Conservation (phyloP, 1,140 invertebrate species). For the Alviniconcha marisindica region DNA sequence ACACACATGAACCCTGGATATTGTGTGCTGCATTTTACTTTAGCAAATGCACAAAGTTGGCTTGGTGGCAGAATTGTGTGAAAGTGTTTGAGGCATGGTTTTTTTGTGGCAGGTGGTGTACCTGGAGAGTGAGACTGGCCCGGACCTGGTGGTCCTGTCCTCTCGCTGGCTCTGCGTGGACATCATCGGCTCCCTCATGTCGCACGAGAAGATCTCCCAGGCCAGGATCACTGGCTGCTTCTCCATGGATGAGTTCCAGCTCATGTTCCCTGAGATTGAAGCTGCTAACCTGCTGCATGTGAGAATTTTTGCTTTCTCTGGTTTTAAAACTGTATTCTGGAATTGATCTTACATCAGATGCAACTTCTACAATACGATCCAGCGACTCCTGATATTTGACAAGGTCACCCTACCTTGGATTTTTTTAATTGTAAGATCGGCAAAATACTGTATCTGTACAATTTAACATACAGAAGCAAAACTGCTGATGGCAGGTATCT, state of each 20-base stretch:
- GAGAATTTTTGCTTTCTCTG: too few relatives aligned
- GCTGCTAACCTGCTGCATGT: constrained; percentile 67
- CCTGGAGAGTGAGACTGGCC: constrained; percentile 76
- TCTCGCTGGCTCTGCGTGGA: constrained; percentile 86
- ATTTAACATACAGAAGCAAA: too few relatives aligned
- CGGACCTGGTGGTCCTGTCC: constrained; percentile 85
- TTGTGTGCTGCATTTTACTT: not conserved
- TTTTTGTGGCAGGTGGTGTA: constrained; percentile 76
- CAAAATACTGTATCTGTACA: too few relatives aligned
- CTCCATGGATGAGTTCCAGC: constrained; percentile 87
- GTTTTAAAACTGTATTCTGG: too few relatives aligned
- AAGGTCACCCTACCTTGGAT: too few relatives aligned
- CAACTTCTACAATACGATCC: too few relatives aligned
- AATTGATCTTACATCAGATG: too few relatives aligned
- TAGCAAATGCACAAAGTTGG: too few relatives aligned
- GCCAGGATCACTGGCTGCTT: constrained; percentile 86
- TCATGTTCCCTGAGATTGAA: constrained; percentile 85
- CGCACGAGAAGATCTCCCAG: constrained; percentile 81
- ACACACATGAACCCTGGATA: not conserved
- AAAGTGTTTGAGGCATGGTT: not conserved
- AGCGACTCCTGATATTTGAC: too few relatives aligned
- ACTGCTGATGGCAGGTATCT: too few relatives aligned
- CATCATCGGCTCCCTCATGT: constrained; percentile 85
- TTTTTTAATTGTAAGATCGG: too few relatives aligned
- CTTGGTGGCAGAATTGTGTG: not conserved